Conservation (phyloP, 2,888 invertebrate genomes). For the Operophtera brumata region DNA sequence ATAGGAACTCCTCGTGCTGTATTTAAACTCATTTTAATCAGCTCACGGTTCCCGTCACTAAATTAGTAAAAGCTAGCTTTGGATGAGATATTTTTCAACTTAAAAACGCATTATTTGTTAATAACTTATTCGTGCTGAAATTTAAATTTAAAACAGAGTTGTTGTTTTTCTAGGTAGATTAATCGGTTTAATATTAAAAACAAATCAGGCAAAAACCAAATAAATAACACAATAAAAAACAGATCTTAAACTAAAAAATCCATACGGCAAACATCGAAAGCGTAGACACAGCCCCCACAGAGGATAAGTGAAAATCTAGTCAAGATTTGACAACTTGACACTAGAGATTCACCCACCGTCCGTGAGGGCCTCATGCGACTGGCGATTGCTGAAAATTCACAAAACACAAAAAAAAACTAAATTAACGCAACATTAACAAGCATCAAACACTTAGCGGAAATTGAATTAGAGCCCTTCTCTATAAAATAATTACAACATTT, state of each 20-base stretch:
- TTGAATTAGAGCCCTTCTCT: too few species aligned
- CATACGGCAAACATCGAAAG: conserved; percentile 59
- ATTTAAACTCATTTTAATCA: too few species aligned
- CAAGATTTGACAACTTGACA: conserved; percentile 77
- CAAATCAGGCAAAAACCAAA: conserved; percentile 20
- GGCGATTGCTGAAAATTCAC: conserved; percentile 24
- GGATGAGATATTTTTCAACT: too few species aligned
- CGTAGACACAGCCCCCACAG: conserved; percentile 56
- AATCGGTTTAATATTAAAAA: not conserved
- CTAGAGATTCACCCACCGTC: conserved; percentile 81
- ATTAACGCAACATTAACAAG: conserved; percentile 14
- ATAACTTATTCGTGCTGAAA: too few species aligned
- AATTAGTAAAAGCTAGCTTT: too few species aligned
- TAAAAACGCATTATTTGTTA: too few species aligned
- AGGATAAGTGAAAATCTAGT: conserved; percentile 86
- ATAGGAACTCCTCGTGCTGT: too few species aligned
- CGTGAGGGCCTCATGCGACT: conserved; percentile 45
- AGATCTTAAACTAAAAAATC: conserved; percentile 33
- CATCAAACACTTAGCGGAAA: too few species aligned
- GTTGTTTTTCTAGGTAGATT: not conserved
- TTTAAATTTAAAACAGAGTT: too few species aligned
- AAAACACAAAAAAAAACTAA: conserved; percentile 32
- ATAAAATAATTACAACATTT: too few species aligned
- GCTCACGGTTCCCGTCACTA: too few species aligned
- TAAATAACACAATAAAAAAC: too few species aligned